Evolutionary conservation across 2,797 vertebrate genomes (phyloP).

Genomic region (Nyctalus aviator): DNA sequence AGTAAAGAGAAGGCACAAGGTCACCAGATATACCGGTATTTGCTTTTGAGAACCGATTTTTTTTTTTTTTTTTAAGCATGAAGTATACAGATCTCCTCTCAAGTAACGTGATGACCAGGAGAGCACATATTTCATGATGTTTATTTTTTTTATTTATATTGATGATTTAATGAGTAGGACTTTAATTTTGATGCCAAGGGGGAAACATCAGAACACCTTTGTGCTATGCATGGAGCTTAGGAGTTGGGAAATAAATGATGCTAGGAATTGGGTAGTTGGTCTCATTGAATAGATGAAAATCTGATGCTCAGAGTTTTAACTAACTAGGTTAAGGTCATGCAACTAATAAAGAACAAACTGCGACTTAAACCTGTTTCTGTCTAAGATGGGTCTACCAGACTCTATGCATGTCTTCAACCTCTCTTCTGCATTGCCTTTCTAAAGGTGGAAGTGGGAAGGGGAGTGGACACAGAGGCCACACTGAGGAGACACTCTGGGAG

Average conservation of each 20-base stretch:
- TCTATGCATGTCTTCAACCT: neutral
- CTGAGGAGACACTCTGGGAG: neutral
- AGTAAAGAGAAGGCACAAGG: neutral
- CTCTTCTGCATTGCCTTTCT: neutral
- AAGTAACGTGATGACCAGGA: neutral
- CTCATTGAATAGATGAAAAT: neutral
- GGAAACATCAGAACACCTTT: neutral
- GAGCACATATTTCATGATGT: neutral
- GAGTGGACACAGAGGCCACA: neutral
- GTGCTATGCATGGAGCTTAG: neutral
- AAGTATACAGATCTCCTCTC: neutral
- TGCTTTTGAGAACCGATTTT: conserved; percentile 36
- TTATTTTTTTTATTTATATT: conserved; percentile 34
- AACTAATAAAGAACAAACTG: neutral
- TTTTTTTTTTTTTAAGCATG: neutral
- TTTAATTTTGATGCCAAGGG: conserved; percentile 18
- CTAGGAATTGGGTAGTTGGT: neutral
- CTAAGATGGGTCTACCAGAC: neutral
- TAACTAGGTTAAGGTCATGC: neutral
- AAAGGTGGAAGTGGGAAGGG: neutral
- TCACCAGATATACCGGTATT: neutral
- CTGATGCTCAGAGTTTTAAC: neutral
- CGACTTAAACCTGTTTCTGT: neutral
- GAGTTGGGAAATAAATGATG: neutral
- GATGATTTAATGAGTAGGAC: conserved; percentile 29